Evolutionary conservation across 2,888 invertebrate species (phyloP).

Genomic region (Drosophila merina): DNA sequence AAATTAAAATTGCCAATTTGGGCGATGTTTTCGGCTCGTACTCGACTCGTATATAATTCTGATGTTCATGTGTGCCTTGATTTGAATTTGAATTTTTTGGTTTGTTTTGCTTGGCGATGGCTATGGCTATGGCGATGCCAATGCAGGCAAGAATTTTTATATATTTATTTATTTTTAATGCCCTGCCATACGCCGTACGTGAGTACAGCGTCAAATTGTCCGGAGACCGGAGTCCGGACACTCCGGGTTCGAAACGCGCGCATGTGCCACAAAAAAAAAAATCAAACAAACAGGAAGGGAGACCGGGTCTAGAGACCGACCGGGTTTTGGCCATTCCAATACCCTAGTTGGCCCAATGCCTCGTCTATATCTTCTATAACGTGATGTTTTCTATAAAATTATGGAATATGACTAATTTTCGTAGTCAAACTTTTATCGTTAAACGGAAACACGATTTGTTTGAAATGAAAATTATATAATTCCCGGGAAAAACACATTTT

Average conservation of each 20-base stretch:
- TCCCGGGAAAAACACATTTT: too few species aligned
- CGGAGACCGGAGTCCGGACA: conserved; percentile 18
- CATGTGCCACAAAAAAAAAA: conserved; percentile 54
- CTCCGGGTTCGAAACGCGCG: conserved; percentile 39
- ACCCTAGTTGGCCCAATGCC: conserved; percentile 11
- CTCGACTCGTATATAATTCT: conserved; percentile 3
- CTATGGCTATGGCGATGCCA: conserved; percentile 21
- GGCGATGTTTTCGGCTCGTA: conserved; percentile 46
- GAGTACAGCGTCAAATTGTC: conserved; percentile 54
- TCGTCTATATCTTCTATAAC: neutral
- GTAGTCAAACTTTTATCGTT: neutral
- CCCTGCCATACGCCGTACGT: conserved; percentile 57
- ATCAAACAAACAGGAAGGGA: conserved; percentile 33
- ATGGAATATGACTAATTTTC: neutral
- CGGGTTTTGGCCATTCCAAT: conserved; percentile 12
- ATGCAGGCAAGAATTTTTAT: conserved; percentile 72
- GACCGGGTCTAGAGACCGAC: conserved; percentile 1
- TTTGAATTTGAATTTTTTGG: conserved; percentile 56
- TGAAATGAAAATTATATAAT: too few species aligned
- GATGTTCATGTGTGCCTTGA: conserved; percentile 42
- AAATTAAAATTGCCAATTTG: conserved; percentile 73
- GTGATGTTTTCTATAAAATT: neutral
- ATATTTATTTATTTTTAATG: conserved; percentile 68
- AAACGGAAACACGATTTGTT: too few species aligned
- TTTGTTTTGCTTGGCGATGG: conserved; percentile 27